Evolutionary conservation across 2,888 invertebrate genomes (phyloP).

Genomic region (Sialis lutaria): DNA sequence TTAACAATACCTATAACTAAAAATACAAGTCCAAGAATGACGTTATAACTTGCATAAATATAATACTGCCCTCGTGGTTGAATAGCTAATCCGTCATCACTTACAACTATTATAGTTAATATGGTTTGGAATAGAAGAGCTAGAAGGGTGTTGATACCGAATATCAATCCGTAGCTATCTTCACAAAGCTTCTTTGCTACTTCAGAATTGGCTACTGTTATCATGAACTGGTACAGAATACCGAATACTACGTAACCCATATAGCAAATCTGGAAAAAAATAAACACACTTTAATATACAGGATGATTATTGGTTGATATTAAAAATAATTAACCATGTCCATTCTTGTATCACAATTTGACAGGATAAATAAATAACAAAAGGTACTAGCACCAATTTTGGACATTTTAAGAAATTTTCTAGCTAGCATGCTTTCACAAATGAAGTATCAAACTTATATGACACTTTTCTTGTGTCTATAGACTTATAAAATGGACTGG

Average conservation of each 20-base stretch:
- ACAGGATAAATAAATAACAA: too few species aligned
- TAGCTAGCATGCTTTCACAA: too few species aligned
- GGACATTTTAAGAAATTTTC: too few species aligned
- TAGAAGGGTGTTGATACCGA: conserved; percentile 75
- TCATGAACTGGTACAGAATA: conserved; percentile 60
- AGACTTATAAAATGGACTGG: too few species aligned
- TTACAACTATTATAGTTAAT: conserved; percentile 48
- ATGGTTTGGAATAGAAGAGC: conserved; percentile 64
- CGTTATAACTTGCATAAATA: conserved; percentile 49
- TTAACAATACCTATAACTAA: conserved; percentile 19
- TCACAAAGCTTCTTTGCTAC: conserved; percentile 65
- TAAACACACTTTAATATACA: neutral
- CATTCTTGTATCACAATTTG: neutral
- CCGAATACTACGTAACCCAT: conserved; percentile 57
- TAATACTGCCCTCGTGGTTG: conserved; percentile 43
- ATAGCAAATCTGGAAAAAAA: conserved; percentile 43
- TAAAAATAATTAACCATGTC: neutral
- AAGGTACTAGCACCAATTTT: too few species aligned
- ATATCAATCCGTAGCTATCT: conserved; percentile 78
- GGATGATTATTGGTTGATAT: too few species aligned
- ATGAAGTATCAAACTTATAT: too few species aligned
- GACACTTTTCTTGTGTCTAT: too few species aligned
- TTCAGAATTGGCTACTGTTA: conserved; percentile 72
- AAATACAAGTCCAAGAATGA: conserved; percentile 40
- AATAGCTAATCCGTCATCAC: conserved; percentile 24